phyloP scores from a whole-genome alignment of 2,113 vertebrate genomes.

The Calidris pugnax region DNA sequence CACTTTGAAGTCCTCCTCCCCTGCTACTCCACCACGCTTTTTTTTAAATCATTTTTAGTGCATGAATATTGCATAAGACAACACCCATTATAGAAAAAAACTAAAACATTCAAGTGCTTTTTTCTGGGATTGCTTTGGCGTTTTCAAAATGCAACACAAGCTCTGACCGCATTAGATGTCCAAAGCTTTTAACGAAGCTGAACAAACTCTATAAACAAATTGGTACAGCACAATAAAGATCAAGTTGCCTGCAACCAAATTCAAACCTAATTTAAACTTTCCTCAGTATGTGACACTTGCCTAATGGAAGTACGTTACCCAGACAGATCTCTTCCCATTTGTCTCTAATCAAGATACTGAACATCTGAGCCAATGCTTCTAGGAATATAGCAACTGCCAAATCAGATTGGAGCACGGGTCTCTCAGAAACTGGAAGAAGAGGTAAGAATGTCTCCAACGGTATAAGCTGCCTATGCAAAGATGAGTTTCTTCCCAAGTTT shows the following conservation, averaged over 20 bases:
- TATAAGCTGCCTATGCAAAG: not conserved
- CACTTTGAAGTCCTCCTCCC: not conserved
- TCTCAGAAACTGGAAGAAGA: not conserved
- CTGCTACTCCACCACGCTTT: not conserved
- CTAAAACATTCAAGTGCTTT: not conserved
- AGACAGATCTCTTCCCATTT: not conserved
- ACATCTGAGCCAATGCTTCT: not conserved
- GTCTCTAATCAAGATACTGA: not conserved
- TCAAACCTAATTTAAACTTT: not conserved
- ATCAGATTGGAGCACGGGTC: not conserved
- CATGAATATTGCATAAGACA: not conserved
- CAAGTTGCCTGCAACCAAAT: not conserved
- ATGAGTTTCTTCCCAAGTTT: not conserved
- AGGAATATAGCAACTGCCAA: not conserved
- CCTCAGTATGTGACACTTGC: not conserved
- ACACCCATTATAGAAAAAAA: not conserved
- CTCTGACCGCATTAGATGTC: not conserved
- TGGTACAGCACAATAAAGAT: not conserved
- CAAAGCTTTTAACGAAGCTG: not conserved
- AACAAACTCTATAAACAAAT: not conserved
- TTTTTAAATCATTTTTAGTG: not conserved
- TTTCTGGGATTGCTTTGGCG: no score
- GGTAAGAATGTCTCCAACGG: not conserved
- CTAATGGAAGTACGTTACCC: not conserved
- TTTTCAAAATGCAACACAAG: not conserved